A percentile compares a stretch with the other conserved stretches of the same genome.
phyloP scores from a whole-genome alignment of 2,113 vertebrate genomes.

The Hemiscyllium ocellatum region DNA sequence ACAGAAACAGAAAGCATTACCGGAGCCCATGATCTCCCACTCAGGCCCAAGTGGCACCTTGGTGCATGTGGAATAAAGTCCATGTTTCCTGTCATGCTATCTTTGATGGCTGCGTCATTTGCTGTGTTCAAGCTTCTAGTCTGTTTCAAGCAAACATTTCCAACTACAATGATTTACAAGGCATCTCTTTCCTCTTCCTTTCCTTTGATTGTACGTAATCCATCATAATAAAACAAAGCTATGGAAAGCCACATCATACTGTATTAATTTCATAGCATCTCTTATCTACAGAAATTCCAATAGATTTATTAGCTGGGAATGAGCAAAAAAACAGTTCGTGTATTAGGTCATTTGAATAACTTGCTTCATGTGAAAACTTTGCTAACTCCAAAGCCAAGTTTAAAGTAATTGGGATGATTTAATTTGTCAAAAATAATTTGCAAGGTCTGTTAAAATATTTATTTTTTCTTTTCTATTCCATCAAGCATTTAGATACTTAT shows the following conservation, averaged over 20 bases:
- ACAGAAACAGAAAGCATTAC: too few species aligned
- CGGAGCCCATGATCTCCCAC: too few species aligned
- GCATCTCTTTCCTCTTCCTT: not conserved
- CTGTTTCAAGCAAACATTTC: not conserved
- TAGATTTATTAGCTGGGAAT: not conserved
- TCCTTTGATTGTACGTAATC: not conserved
- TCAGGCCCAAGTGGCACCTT: not conserved
- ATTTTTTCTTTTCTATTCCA: not conserved
- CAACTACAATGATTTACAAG: not conserved
- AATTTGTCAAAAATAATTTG: constrained; percentile 16
- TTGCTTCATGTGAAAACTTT: not conserved
- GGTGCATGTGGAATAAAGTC: not conserved
- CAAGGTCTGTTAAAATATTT: not conserved
- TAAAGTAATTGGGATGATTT: not conserved
- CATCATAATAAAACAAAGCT: constrained; percentile 11
- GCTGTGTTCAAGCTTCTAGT: not conserved
- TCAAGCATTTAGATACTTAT: not conserved
- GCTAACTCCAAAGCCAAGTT: not conserved
- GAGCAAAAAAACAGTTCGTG: not conserved
- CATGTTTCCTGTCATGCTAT: not conserved
- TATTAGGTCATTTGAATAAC: not conserved
- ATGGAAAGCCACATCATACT: not conserved
- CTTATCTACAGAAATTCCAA: not conserved
- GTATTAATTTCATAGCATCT: not conserved
- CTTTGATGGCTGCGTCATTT: not conserved